A percentile compares a stretch with the other conserved stretches of the same genome.
These are phyloP conservation scores for Terrapene triunguis DNA, from an alignment of 2,113 vertebrate species.

Conservation along the genomic window DNA sequence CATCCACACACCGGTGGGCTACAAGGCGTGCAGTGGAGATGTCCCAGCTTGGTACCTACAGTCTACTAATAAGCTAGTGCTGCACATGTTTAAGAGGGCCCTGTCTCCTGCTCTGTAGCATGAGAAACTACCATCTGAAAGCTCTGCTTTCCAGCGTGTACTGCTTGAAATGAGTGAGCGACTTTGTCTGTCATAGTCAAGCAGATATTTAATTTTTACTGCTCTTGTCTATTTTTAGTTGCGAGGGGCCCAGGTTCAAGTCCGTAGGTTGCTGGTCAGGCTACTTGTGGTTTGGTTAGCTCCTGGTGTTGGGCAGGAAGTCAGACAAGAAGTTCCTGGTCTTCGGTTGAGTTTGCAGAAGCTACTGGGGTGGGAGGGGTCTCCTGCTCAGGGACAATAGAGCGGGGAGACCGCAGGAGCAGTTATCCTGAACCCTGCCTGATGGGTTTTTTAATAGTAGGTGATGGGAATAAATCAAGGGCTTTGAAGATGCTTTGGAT, in stretches of 20 bases:
- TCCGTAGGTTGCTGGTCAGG: neutral
- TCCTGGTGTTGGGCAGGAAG: neutral
- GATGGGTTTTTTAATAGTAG: fast-evolving
- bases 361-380: fast-evolving
- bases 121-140: neutral
- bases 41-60: neutral
- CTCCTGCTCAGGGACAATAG: fast-evolving
- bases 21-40: fast-evolving
- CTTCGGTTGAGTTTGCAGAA: neutral
- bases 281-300: neutral
- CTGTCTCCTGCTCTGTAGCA: neutral
- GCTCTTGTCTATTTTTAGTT: conserved; percentile 44
- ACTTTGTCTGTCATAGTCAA: conserved; percentile 61
- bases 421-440: fast-evolving
- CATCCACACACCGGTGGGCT: neutral
- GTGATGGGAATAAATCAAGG: neutral
- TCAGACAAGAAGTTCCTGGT: fast-evolving
- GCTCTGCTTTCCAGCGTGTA: neutral
- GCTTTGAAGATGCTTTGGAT: neutral
- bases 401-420: fast-evolving
- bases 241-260: neutral
- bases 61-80: fast-evolving
- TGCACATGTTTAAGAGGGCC: neutral
- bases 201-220: neutral
- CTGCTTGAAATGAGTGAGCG: neutral